Base-by-base conservation (phyloP, 1,140 invertebrate genomes). In the Philaenus spumarius region DNA sequence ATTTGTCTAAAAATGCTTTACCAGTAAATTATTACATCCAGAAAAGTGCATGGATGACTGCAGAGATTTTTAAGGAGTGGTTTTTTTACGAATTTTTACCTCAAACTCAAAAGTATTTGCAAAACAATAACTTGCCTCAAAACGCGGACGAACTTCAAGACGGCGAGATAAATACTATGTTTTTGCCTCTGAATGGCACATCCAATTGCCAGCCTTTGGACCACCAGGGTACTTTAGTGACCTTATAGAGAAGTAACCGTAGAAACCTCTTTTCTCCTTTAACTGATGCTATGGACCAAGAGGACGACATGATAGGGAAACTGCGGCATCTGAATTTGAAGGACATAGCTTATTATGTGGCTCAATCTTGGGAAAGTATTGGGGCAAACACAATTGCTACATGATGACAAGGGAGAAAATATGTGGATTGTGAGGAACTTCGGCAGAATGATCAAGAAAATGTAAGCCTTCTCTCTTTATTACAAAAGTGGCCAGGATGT, bases 21-120 rank as follows among this genome's bases (percentile, higher is more conserved):
- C 69, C 62, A 59, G 64, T 70, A 17, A 43, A 64, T 42, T 72
- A 72, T 62, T 64, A 60, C 57, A 52, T 55, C 51, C 66, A 71
- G 52, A 69, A 67, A 61, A 71, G 64, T 51, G 66, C 68, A 17
- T 73, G 67, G 71, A 71, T 74, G 66, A 69, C 62, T 22, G 24
- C 15, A 40, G 51, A 58, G 23, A 37, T 71, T 17, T 70, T 73
- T 58, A 56, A 64, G 54, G 61, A 67, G 12, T 74, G 72, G 71
- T 72, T 11, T 72, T 55, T 19, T 42, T 3, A 12, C 9, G 30
- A 37, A 54, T 54, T 37, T 37, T 12, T 37, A n/a, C 51, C 51
- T 51, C 60, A 17, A 64, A 64, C 55, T 58, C 57, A 40, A 22
- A 53, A 57, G 15, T 69, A 66, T 58, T 62, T 66, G 19, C 39